Base-by-base conservation (phyloP, 2,888 invertebrate genomes). In the Chrysina gloriosa region DNA sequence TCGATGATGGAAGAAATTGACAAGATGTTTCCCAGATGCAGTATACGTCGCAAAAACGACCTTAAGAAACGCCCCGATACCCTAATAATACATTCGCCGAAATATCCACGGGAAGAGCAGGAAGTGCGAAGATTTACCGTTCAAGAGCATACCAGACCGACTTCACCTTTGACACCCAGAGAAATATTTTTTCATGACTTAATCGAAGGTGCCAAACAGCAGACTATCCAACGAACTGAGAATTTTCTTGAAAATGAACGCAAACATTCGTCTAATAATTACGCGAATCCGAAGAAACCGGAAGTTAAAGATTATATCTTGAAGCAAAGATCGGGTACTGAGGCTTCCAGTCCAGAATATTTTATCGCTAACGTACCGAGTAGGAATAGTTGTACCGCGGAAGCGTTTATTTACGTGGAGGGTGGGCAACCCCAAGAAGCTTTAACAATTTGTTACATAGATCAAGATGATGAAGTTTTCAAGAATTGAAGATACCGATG, bases 181-280 rank as follows among this genome's bases (percentile, higher is more conserved):
- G 72, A 72, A 39, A 42, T 70, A 34, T 72, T 71, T 16, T 72
- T 72, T 29, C 61, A 25, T n/a, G 72, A 72, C 65, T 47, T 72
- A 31, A 70, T 69, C 7, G 42, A 69, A 36, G 56, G 52, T 25
- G 70, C 70, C 9, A 63, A 65, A 29, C 34, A 65, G 14, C 36
- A 64, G 5, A 31, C 39, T 0, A 39, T 47, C 19, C 50, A 45
- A 21, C 42, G 23, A 3, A 71, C 71, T 7, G 23, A 48, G 9
- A 31, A 65, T 27, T 72, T 72, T 42, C 45, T 72, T 2, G 69
- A 71, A 25, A 67, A 69, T 21, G 72, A 72, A 54, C 45, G 65
- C n/a, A 66, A 63, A 48, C 48, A 67, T 29, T 63, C 54, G 2
- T 54, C 47, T 2, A 56, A 69, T 45, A 50, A 52, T 52, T 66